These are phyloP conservation scores for Limonius californicus DNA, from an alignment of 1,140 invertebrate species.

Conservation along the genomic window DNA sequence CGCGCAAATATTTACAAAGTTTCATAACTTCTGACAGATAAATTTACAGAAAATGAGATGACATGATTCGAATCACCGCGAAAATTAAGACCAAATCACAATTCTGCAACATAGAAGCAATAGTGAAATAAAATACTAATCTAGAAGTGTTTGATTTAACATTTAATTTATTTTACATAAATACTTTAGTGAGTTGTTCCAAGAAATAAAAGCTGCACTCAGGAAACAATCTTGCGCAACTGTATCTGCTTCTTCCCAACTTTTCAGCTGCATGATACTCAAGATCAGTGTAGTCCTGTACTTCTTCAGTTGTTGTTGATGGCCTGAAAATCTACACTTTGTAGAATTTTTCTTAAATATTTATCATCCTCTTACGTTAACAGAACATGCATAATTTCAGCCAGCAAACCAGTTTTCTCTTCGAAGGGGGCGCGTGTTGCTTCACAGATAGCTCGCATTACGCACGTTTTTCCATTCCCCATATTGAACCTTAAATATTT, in stretches of 20 bases:
- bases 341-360: no score
- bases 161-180: background rate
- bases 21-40: background rate
- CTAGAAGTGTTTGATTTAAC: no score
- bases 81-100: no score
- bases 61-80: no score
- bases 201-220: conserved; percentile 61
- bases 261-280: conserved; percentile 67
- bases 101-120: no score
- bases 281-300: conserved; percentile 60
- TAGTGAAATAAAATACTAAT: no score
- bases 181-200: conserved; percentile 34
- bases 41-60: no score
- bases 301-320: conserved; percentile 57
- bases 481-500: conserved; percentile 51
- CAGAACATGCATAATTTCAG: conserved; percentile 62
- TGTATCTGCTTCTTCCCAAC: conserved; percentile 52
- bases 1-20: conserved; percentile 56
- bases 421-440: conserved; percentile 60
- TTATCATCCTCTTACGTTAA: conserved; percentile 70
- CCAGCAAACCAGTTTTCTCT: conserved; percentile 54
- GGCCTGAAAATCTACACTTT: no score
- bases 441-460: conserved; percentile 70
- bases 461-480: conserved; percentile 60
- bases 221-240: conserved; percentile 58